Evolutionary conservation across 1,140 invertebrate species (phyloP).

Genomic region (Drosophila nebulosa): DNA sequence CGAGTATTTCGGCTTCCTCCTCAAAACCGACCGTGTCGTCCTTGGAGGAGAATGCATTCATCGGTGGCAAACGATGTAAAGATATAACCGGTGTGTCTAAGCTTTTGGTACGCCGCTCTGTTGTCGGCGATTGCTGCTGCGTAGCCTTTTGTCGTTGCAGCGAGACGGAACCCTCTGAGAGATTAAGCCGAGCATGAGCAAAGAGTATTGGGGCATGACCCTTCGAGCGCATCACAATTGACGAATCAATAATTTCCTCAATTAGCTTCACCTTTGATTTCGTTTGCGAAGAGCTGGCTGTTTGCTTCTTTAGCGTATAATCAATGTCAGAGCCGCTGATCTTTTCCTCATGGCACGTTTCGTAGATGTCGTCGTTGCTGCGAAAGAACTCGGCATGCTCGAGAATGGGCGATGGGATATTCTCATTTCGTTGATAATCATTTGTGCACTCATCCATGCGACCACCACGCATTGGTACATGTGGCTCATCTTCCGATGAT

Average conservation of each 20-base stretch:
- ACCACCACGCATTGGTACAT: slow-evolving; percentile 74
- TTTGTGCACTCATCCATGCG: slow-evolving; percentile 82
- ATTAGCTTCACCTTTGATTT: slow-evolving; percentile 78
- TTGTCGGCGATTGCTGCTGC: slow-evolving; percentile 86
- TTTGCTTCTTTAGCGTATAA: slow-evolving; percentile 77
- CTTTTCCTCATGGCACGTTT: slow-evolving; percentile 77
- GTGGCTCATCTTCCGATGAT: slow-evolving; percentile 85
- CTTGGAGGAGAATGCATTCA: slow-evolving; percentile 92
- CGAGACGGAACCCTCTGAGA: slow-evolving; percentile 90
- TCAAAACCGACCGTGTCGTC: slow-evolving; percentile 90
- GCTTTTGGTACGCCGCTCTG: slow-evolving; percentile 89
- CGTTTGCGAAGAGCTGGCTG: slow-evolving; percentile 29
- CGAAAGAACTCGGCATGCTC: slow-evolving; percentile 84
- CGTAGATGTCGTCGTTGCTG: slow-evolving; percentile 83
- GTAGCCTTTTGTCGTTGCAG: slow-evolving; percentile 87
- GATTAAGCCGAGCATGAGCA: slow-evolving; percentile 88
- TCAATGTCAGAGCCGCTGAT: slow-evolving; percentile 71
- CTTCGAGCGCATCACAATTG: slow-evolving; percentile 81
- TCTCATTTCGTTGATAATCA: slow-evolving; percentile 84
- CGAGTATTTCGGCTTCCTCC: slow-evolving; percentile 85
- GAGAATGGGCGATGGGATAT: slow-evolving; percentile 84
- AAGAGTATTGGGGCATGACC: slow-evolving; percentile 90
- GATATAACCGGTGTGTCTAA: slow-evolving; percentile 91
- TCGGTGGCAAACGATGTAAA: slow-evolving; percentile 88
- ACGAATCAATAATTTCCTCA: slow-evolving; percentile 80